These are phyloP conservation scores for Elgaria multicarinata DNA, from an alignment of 2,113 vertebrate species.

Conservation along the genomic window DNA sequence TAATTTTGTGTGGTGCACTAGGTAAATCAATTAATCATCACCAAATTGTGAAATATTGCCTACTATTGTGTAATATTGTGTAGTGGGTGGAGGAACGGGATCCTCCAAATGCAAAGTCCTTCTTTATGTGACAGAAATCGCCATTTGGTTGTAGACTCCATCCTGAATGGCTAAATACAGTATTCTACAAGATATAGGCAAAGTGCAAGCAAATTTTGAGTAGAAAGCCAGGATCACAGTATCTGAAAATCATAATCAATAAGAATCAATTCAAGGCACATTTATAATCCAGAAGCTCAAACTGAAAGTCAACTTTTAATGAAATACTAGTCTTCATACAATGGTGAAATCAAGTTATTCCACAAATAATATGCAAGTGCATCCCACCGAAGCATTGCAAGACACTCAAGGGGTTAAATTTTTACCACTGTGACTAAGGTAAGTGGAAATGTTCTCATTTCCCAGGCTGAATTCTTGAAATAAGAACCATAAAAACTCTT, in stretches of 20 bases:
- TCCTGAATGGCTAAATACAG: neutral
- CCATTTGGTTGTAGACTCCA: neutral
- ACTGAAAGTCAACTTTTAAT: rapidly evolving
- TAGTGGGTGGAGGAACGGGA: neutral
- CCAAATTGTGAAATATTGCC: neutral
- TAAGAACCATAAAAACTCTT: conserved; percentile 56
- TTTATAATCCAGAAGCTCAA: neutral
- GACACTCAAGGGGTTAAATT: conserved; percentile 25
- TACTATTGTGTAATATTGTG: neutral
- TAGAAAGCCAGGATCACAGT: neutral
- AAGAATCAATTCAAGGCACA: neutral
- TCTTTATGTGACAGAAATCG: neutral
- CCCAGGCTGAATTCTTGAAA: conserved; percentile 47
- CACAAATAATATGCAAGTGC: rapidly evolving
- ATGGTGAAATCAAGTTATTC: neutral
- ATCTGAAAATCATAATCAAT: neutral
- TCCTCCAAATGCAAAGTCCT: neutral
- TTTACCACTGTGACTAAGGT: conserved; percentile 41
- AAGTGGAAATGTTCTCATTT: conserved; percentile 47
- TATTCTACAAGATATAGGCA: neutral
- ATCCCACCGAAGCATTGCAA: neutral
- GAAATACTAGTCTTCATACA: neutral
- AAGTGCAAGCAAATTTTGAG: neutral
- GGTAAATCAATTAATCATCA: neutral
- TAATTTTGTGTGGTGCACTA: neutral